Evolutionary conservation across 2,888 invertebrate genomes (phyloP).

Genomic region (Drosophila affinis): DNA sequence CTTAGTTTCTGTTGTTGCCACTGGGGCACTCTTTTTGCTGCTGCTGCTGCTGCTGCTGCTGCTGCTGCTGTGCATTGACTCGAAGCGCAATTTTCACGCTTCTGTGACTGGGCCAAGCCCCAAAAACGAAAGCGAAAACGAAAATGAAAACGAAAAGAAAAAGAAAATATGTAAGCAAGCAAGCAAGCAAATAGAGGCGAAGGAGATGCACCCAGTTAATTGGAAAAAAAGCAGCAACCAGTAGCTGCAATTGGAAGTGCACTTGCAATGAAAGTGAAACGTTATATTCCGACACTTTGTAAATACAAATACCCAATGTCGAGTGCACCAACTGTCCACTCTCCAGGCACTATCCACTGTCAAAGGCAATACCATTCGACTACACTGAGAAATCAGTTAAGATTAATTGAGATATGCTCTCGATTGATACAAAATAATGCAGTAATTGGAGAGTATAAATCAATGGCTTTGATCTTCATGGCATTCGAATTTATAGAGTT

Average conservation of each 20-base stretch:
- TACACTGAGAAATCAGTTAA: background rate
- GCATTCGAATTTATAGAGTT: too few relatives aligned
- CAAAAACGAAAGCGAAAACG: conserved; percentile 60
- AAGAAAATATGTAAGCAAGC: conserved; percentile 3
- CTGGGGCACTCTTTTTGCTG: conserved; percentile 19
- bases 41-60: conserved; percentile 9
- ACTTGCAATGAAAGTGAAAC: conserved; percentile 53
- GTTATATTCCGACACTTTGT: background rate
- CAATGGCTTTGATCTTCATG: too few relatives aligned
- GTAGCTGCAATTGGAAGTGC: background rate
- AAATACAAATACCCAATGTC: background rate
- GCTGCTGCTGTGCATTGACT: conserved; percentile 44
- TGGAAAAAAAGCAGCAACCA: conserved; percentile 10
- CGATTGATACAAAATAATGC: background rate
- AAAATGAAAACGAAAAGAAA: conserved; percentile 11
- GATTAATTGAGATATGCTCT: background rate
- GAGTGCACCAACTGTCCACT: too few relatives aligned
- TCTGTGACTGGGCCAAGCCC: conserved; percentile 44
- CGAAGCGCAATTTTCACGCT: conserved; percentile 69
- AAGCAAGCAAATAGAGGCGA: conserved; percentile 4
- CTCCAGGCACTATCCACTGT: background rate
- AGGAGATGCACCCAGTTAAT: conserved; percentile 18
- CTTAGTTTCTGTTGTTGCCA: conserved; percentile 21
- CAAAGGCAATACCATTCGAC: background rate
- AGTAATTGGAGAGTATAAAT: too few relatives aligned